Base-by-base conservation (phyloP, 2,888 invertebrate genomes). In the Yponomeuta sedellus region DNA sequence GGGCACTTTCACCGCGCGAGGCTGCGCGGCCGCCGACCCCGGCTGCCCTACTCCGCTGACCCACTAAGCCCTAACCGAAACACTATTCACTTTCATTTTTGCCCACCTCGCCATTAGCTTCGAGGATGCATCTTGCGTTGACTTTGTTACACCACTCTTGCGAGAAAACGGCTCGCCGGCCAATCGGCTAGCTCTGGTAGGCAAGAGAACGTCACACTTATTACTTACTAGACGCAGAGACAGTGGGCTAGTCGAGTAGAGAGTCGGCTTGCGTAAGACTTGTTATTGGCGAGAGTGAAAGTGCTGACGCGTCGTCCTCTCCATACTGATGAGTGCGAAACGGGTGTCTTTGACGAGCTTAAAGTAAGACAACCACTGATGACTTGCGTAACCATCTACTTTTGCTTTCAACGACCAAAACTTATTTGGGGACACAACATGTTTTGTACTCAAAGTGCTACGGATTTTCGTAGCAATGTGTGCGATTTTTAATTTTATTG, bases 1-100 rank as follows among this genome's bases (percentile, higher is more conserved):
- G 86, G 85, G 83, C 88, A 90, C 90, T 90, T 89, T 90, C 89
- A 86, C 90, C 80, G 77, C 75, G 77, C 90, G 89, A 90, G 90
- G 90, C 88, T 90, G 89, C 89, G 89, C 90, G 90, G 87, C 79
- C 89, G 86, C 80, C 88, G 90, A 90, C 88, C 90, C 88, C 83
- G 78, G 74, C 69, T 87, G 90, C 74, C 89, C 90, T 91, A 88
- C 91, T 91, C 90, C 85, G 87, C 80, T 91, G 86, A 90, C 91
- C 91, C 76, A 91, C 84, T 85, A 81, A 79, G 75, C 77, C 80
- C 82, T 80, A 81, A 83, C 81, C 83, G 85, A 89, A 88, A 87
- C 83, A 83, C 81, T 83, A 64, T 68, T 87, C 85, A 88, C 90
- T 90, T 90, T 91, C 90, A 86, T 88, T 89, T 90, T 76, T 87